These are phyloP conservation scores for Pseudochirops corinnae DNA, from an alignment of 2,797 vertebrate genomes.

Conservation along the genomic window DNA sequence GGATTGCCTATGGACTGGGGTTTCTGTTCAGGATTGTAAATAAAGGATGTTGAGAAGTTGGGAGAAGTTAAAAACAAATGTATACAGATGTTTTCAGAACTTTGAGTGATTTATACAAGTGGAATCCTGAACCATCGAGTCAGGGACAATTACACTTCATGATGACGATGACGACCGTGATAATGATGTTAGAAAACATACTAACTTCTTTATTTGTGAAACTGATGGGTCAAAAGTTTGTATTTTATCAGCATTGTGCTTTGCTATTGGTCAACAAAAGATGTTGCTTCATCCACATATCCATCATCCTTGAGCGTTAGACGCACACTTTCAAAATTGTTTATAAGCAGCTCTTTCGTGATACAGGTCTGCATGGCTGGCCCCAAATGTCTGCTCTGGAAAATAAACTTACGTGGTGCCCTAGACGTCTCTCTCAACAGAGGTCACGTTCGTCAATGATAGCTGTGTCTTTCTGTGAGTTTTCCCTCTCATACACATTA, in stretches of 20 bases:
- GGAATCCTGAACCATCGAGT: background rate
- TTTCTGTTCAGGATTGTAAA: background rate
- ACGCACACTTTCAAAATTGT: background rate
- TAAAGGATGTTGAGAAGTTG: background rate
- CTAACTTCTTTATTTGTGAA: conserved; percentile 2
- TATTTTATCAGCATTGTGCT: background rate
- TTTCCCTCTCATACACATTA: too few species aligned
- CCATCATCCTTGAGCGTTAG: background rate
- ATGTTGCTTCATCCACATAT: background rate
- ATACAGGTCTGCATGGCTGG: background rate
- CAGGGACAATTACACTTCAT: background rate
- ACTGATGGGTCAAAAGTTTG: conserved; percentile 1
- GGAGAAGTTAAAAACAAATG: background rate
- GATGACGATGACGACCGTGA: background rate
- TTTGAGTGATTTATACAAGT: background rate
- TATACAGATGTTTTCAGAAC: background rate
- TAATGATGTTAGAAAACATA: background rate
- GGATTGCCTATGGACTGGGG: background rate
- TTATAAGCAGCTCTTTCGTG: background rate
- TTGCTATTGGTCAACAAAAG: background rate
- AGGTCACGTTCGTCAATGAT: background rate
- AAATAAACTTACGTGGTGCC: background rate
- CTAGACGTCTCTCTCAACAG: background rate
- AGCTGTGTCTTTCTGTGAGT: background rate
- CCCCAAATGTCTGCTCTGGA: background rate